A percentile compares a stretch with the other conserved stretches of the same genome.
Evolutionary conservation across 2,797 vertebrate species (phyloP).

Genomic region (Halcyon chelicuti): DNA sequence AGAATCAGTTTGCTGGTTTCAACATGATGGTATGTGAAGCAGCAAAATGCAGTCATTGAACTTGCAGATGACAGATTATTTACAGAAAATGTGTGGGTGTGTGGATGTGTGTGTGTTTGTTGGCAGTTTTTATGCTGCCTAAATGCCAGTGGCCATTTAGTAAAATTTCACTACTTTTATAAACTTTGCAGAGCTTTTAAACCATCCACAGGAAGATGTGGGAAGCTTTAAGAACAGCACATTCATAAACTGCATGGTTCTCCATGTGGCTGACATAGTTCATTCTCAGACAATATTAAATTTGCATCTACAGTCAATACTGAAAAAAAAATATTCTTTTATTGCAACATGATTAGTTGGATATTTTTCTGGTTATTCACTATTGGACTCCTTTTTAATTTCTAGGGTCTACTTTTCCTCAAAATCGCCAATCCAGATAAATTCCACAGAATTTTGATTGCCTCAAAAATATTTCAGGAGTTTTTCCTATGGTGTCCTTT

Average conservation of each 20-base stretch:
- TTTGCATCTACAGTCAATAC: background rate
- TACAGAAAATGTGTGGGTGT: constrained; percentile 14
- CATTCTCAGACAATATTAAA: background rate
- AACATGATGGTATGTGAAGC: background rate
- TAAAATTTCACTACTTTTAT: background rate
- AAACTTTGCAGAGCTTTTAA: background rate
- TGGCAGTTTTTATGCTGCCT: background rate
- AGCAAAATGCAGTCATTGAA: constrained; percentile 21
- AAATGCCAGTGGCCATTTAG: background rate
- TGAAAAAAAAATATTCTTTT: background rate
- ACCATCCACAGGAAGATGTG: background rate
- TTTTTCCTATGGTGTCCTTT: background rate
- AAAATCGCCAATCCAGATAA: background rate
- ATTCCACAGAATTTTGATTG: background rate
- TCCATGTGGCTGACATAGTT: background rate
- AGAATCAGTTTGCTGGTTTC: background rate
- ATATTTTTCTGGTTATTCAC: background rate
- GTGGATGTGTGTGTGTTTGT: background rate
- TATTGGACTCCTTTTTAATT: background rate
- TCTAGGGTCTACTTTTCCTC: background rate
- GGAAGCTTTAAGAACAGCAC: background rate
- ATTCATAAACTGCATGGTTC: background rate
- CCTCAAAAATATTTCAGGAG: background rate
- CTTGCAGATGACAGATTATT: constrained; percentile 24
- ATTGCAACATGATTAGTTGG: background rate